phyloP scores from a whole-genome alignment of 2,113 vertebrate genomes.

The Gulo gulo region DNA sequence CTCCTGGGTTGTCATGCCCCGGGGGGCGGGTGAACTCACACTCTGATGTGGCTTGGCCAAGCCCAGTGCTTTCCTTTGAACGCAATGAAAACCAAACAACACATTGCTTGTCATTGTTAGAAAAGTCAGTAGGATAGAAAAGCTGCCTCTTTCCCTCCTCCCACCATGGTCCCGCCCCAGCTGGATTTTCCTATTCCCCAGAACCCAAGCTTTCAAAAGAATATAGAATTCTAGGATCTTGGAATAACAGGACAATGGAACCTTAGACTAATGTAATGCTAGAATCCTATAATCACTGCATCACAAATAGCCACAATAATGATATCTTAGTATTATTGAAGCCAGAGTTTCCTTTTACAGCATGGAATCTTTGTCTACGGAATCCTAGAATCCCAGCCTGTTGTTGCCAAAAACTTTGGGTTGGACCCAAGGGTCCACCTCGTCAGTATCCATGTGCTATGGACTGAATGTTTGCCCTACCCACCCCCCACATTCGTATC shows the following conservation, averaged over 20 bases:
- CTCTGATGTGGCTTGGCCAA: conserved; percentile 70
- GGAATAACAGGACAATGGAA: conserved; percentile 49
- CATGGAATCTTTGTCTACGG: not conserved
- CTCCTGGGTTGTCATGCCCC: not conserved
- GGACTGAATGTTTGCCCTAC: not conserved
- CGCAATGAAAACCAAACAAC: conserved; percentile 47
- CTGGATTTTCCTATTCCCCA: conserved; percentile 50
- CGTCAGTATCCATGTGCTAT: not conserved
- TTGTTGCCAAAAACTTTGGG: not conserved
- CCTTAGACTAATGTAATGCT: conserved; percentile 33
- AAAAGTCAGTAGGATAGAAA: conserved; percentile 31
- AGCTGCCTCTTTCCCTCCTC: not conserved
- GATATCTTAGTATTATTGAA: conserved; percentile 24
- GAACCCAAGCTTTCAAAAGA: not conserved
- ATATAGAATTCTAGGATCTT: not conserved
- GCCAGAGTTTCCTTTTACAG: not conserved
- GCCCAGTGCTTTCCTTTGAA: conserved; percentile 39
- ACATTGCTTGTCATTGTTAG: not conserved
- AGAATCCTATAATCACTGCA: not conserved
- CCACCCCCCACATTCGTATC: not conserved
- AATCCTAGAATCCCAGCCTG: not conserved
- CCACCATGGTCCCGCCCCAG: not conserved
- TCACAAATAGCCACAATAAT: conserved; percentile 32
- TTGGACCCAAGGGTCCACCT: not conserved
- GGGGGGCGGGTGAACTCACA: conserved; percentile 29